Conservation (phyloP, 2,113 vertebrate genomes). For the Lepisosteus oculatus region DNA sequence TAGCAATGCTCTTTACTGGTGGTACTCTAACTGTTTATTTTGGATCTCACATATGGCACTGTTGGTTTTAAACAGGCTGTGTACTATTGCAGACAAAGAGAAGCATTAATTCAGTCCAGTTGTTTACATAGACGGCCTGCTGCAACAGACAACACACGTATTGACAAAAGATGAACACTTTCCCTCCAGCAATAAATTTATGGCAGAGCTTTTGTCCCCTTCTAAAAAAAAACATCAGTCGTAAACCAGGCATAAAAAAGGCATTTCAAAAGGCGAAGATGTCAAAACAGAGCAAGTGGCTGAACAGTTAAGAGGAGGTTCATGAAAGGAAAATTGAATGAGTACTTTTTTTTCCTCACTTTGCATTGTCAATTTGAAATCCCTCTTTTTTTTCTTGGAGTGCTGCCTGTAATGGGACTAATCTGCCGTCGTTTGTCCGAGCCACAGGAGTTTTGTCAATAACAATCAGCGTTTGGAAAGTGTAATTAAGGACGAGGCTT, state of each 20-base stretch:
- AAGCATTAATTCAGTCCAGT: constrained; percentile 64
- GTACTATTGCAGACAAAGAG: constrained; percentile 72
- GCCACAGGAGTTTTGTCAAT: constrained; percentile 84
- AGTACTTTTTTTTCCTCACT: constrained; percentile 46
- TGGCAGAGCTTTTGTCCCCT: constrained; percentile 50
- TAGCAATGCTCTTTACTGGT: background rate
- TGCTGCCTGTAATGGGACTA: constrained; percentile 80
- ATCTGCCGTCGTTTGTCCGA: constrained; percentile 80
- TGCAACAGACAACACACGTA: constrained; percentile 54
- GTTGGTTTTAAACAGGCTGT: constrained; percentile 73
- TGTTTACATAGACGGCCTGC: constrained; percentile 62
- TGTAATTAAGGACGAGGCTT: constrained; percentile 84
- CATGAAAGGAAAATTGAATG: constrained; percentile 51
- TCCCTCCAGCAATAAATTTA: constrained; percentile 65
- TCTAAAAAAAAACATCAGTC: constrained; percentile 45
- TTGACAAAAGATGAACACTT: constrained; percentile 70
- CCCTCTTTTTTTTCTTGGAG: constrained; percentile 69
- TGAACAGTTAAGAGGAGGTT: constrained; percentile 64
- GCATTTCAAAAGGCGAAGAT: constrained; percentile 44
- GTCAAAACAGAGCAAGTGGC: constrained; percentile 60
- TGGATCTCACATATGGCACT: constrained; percentile 45
- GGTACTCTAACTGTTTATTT: constrained; percentile 55
- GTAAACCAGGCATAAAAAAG: constrained; percentile 48
- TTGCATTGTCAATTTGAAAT: constrained; percentile 66
- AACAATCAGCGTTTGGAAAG: constrained; percentile 83